phyloP scores from a whole-genome alignment of 2,797 vertebrate species.

The Coregonus suidteri region DNA sequence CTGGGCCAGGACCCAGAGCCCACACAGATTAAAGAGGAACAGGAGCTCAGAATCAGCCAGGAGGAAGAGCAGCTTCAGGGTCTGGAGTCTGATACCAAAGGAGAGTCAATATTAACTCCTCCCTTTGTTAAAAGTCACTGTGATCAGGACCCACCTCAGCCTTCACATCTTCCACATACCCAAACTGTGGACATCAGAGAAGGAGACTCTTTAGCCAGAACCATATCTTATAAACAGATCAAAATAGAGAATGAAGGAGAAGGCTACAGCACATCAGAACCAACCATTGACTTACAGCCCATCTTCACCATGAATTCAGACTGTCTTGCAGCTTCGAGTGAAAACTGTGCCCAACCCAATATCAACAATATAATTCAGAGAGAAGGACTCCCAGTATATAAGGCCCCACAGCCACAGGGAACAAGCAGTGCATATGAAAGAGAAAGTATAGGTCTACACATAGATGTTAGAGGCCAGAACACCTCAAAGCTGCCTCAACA shows the following conservation, averaged over 20 bases:
- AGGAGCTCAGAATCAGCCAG: constrained; percentile 16
- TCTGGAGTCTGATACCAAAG: neutral
- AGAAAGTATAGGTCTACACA: constrained; percentile 17
- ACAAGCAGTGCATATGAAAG: constrained; percentile 31
- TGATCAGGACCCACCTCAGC: constrained; percentile 5
- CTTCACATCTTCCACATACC: constrained; percentile 11
- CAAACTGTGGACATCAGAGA: constrained; percentile 21
- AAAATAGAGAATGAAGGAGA: constrained; percentile 45
- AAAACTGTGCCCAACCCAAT: neutral
- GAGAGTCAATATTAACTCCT: neutral
- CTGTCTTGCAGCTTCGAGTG: constrained; percentile 21
- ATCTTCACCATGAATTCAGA: constrained; percentile 8
- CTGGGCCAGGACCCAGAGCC: constrained; percentile 23
- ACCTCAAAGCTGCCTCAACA: constrained; percentile 32
- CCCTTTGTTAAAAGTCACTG: constrained; percentile 28
- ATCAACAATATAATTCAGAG: constrained; percentile 23
- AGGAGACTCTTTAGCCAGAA: constrained; percentile 8
- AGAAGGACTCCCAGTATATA: neutral
- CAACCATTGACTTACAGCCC: constrained; percentile 1
- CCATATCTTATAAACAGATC: constrained; percentile 24
- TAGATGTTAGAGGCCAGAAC: constrained; percentile 43
- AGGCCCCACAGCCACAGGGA: constrained; percentile 28
- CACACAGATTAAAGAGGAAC: constrained; percentile 61
- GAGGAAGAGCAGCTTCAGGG: constrained; percentile 15
- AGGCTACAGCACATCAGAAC: constrained; percentile 25